These are phyloP conservation scores for Speoplatyrhinus poulsoni DNA, from an alignment of 2,113 vertebrate species.

Conservation along the genomic window DNA sequence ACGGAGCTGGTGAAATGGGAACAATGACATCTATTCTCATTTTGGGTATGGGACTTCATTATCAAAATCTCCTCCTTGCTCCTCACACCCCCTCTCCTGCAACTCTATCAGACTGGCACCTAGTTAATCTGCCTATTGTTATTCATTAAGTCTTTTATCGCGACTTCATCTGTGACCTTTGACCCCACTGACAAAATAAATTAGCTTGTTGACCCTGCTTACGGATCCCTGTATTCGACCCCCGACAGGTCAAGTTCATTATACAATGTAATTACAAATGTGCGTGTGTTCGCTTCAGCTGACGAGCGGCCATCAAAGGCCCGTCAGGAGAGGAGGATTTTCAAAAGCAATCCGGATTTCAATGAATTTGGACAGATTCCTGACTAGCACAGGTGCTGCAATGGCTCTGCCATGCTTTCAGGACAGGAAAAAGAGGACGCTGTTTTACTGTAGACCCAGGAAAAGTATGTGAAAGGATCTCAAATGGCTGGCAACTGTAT, in stretches of 20 bases:
- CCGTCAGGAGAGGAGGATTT: constrained; percentile 12
- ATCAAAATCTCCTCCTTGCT: constrained; percentile 36
- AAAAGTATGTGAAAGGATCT: constrained; percentile 1
- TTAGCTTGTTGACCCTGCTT: constrained; percentile 68
- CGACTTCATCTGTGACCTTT: constrained; percentile 69
- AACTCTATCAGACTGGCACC: constrained; percentile 37
- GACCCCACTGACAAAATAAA: constrained; percentile 62
- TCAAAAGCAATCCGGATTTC: constrained; percentile 24
- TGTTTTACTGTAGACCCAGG: constrained; percentile 13
- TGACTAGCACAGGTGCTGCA: neutral
- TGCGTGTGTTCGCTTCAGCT: constrained; percentile 25
- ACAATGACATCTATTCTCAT: constrained; percentile 35
- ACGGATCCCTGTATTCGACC: constrained; percentile 61
- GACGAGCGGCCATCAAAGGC: constrained; percentile 20
- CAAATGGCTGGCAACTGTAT: neutral
- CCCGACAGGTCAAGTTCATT: constrained; percentile 67
- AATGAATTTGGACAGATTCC: constrained; percentile 7
- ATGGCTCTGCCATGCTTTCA: constrained; percentile 13
- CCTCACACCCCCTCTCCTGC: neutral
- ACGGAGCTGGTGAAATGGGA: neutral
- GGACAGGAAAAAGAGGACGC: constrained; percentile 9
- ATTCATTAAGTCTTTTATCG: constrained; percentile 72
- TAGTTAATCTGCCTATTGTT: constrained; percentile 71
- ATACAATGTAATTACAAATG: constrained; percentile 56
- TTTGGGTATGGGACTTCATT: constrained; percentile 47